phyloP scores from a whole-genome alignment of 2,113 vertebrate genomes.

The Hiodon tergisus region DNA sequence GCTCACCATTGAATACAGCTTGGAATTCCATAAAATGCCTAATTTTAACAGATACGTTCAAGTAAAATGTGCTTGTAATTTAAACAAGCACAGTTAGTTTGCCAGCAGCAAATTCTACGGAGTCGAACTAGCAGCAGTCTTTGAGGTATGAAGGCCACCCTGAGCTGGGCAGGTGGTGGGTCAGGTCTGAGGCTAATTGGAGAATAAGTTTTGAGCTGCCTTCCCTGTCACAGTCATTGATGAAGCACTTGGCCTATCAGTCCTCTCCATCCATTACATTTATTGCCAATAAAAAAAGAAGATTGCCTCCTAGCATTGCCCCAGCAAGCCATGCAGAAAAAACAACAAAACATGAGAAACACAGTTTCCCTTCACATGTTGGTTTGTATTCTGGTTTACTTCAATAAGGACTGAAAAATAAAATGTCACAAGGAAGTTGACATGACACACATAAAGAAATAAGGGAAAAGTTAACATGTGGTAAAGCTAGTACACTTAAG shows the following conservation, averaged over 20 bases:
- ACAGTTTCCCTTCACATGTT: too few species aligned
- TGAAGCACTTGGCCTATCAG: conserved; percentile 23
- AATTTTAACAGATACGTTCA: too few species aligned
- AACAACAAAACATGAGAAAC: neutral
- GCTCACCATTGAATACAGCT: too few species aligned
- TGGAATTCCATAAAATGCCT: too few species aligned
- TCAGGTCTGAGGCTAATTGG: conserved; percentile 22
- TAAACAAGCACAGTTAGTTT: neutral
- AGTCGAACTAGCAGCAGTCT: conserved; percentile 11
- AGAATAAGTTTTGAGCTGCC: conserved; percentile 29
- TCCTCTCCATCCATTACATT: conserved; percentile 34
- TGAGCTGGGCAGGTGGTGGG: neutral
- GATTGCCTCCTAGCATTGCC: neutral
- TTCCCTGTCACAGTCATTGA: conserved; percentile 30
- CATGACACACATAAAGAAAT: too few species aligned
- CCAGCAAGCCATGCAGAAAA: conserved; percentile 6
- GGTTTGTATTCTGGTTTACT: too few species aligned
- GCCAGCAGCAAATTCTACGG: conserved; percentile 1
- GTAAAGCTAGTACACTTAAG: too few species aligned
- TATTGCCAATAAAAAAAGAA: conserved; percentile 20
- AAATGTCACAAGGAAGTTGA: too few species aligned
- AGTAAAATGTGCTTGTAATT: neutral
- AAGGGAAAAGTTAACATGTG: too few species aligned
- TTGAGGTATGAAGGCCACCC: conserved; percentile 6
- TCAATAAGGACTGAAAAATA: too few species aligned